These are phyloP conservation scores for Dasyornis broadbenti DNA, from an alignment of 2,113 vertebrate species.

Conservation along the genomic window DNA sequence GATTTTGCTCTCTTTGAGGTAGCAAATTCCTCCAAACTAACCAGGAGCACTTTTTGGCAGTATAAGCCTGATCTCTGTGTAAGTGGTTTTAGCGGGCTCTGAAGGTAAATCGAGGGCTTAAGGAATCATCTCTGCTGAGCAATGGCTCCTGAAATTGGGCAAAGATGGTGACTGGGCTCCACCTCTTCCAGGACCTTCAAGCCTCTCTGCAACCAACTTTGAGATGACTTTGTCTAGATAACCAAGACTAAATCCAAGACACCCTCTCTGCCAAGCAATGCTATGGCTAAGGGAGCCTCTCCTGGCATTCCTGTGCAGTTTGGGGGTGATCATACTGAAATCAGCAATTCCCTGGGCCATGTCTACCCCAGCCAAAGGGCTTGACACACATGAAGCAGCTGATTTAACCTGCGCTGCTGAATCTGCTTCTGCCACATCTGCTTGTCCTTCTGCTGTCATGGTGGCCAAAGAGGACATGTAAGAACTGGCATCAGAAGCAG, in stretches of 20 bases:
- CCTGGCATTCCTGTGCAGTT: not conserved
- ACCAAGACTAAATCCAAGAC: not conserved
- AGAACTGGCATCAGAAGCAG: not conserved
- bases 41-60: not conserved
- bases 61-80: not conserved
- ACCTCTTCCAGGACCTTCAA: not conserved
- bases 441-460: not conserved
- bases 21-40: not conserved
- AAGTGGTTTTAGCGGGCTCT: not conserved
- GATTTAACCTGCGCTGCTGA: not conserved
- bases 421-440: not conserved
- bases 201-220: not conserved
- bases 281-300: not conserved
- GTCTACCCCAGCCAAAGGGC: not conserved
- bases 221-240: not conserved
- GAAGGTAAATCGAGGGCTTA: not conserved
- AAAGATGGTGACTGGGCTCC: not conserved
- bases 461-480: not conserved
- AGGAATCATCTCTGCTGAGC: not conserved
- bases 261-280: not conserved
- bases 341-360: not conserved
- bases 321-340: not conserved
- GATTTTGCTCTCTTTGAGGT: not conserved
- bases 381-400: fast-evolving
- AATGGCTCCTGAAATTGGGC: not conserved